Conservation (phyloP, 1,140 invertebrate genomes). For the Fragariocoptes setiger region DNA sequence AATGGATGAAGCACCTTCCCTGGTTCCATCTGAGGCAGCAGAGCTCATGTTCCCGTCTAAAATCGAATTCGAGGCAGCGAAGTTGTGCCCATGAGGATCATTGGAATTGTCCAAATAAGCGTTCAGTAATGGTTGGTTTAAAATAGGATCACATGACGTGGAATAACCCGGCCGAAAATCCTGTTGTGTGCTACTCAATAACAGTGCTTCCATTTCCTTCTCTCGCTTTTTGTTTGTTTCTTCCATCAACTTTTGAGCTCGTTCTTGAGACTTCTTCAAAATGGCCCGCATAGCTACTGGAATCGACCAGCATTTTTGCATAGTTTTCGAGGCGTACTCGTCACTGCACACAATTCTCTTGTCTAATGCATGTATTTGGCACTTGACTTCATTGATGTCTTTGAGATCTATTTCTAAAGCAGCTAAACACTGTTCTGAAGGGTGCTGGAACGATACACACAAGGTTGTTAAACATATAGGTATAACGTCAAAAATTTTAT, state of each 20-base stretch:
- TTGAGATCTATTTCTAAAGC: slow-evolving; percentile 59
- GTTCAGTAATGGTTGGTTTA: too few relatives aligned
- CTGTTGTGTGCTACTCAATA: too few relatives aligned
- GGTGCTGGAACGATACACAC: slow-evolving; percentile 64
- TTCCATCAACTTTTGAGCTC: slow-evolving; percentile 1
- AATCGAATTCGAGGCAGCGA: too few relatives aligned
- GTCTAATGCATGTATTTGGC: slow-evolving; percentile 23
- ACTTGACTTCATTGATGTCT: slow-evolving; percentile 36
- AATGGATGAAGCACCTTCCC: too few relatives aligned
- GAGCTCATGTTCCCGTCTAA: too few relatives aligned
- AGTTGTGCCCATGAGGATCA: too few relatives aligned
- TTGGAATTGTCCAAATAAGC: too few relatives aligned
- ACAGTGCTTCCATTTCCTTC: neutral
- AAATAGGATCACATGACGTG: too few relatives aligned
- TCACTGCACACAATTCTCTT: slow-evolving; percentile 18
- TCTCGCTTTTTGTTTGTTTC: slow-evolving; percentile 2
- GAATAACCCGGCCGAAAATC: too few relatives aligned
- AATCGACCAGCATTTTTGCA: slow-evolving; percentile 59
- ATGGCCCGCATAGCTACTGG: slow-evolving; percentile 49
- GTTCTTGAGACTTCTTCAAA: slow-evolving; percentile 22
- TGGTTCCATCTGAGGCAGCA: too few relatives aligned
- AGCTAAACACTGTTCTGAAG: slow-evolving; percentile 57
- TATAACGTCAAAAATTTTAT: slow-evolving; percentile 60
- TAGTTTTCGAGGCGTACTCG: slow-evolving; percentile 45
- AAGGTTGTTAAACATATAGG: slow-evolving; percentile 53